Base-by-base conservation (phyloP, 1,140 invertebrate species). In the Apis cerana region DNA sequence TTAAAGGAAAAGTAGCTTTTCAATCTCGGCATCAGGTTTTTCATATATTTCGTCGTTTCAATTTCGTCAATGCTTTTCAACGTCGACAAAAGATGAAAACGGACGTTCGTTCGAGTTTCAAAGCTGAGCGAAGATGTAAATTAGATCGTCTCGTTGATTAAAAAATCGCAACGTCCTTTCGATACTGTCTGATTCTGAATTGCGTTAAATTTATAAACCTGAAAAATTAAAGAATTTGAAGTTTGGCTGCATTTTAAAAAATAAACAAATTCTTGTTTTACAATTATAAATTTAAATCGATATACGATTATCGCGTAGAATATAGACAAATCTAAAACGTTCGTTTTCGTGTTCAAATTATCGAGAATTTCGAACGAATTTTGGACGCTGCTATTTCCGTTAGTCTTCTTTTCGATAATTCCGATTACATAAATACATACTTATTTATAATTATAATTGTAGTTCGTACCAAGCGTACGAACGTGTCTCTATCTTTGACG, bases 1-100 rank as follows among this genome's bases (percentile, higher is more conserved):
- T 61, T 54, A 83, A 33, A 70, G 70, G 62, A 72, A 86, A 87
- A 87, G 71, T 83, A n/a, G 43, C 48, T 27, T 82, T 76, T 80
- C 80, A 75, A 61, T 62, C 27, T 58, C 23, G 70, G 62, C 43
- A 23, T 82, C 54, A 56, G 15, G n/a, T 64, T 72, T 59, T 75
- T 77, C 54, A 79, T 82, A 19, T 69, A 56, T 56, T 21, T 56
- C 33, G 33, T 43, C 33, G 33, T 7, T 43, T 43, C 74, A 72
- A 72, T 75, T 62, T 78, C 21, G 27, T 21, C n/a, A 5, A 7
- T 43, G 43, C 64, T 62, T 59, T 50, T 72, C 43, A 75, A 83
- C 4, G 33, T 43, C 33, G 33, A 43, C 33, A 43, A 43, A 33
- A 43, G 33, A 43, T 43, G 33, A 43, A 7, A 43, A 43, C 33